Evolutionary conservation across 2,797 vertebrate species (phyloP), one percentile per base, ranked within the genome.

Genomic region (Esox masquinongy): DNA sequence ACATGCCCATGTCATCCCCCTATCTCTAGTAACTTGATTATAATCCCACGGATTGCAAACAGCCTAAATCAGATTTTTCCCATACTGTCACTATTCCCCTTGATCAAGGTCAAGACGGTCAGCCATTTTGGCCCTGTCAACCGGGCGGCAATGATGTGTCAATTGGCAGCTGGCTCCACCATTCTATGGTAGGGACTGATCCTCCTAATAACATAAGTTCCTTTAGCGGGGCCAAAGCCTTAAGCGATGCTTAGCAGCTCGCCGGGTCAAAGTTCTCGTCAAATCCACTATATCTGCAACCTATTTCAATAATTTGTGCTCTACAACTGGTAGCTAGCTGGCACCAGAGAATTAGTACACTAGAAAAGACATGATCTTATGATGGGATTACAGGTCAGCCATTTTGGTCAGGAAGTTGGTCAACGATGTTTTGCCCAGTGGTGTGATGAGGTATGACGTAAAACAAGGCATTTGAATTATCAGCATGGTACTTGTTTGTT

Each of bases 241-340:
- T 92, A 93, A 90, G 90, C 84, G 85, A 90, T 29, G 85, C 88
- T 92, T 88, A 93, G 91, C 88, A 71, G 70, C 74, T 8, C 11
- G 24, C 84, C 79, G 80, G 90, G 88, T 90, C 88, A 91, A 92
- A 90, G 92, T 89, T 91, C 89, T 81, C 36, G 85, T 81, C 87
- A 91, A 92, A 92, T 92, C 88, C 87, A 82, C 74, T 78, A 80
- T 31, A 61, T 24, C 22, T 24, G 56, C 56, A 61, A 61, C 56
- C 12, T 61, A 12, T 61, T 61, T 24, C 0, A 61, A 61, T 61
- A 1, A 61, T 24, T 24, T 61, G 22, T 61, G 56, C 56, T 14
- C 9, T 14, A 26, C 56, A 24, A 61, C 56, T 61, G 56, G 56
- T 61, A 26, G 22, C 56, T 24, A 61, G 56, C 56, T 24, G 56